Evolutionary conservation across 2,797 vertebrate genomes (phyloP), one percentile per base, ranked within the genome.

Genomic region (Cyprinella venusta): DNA sequence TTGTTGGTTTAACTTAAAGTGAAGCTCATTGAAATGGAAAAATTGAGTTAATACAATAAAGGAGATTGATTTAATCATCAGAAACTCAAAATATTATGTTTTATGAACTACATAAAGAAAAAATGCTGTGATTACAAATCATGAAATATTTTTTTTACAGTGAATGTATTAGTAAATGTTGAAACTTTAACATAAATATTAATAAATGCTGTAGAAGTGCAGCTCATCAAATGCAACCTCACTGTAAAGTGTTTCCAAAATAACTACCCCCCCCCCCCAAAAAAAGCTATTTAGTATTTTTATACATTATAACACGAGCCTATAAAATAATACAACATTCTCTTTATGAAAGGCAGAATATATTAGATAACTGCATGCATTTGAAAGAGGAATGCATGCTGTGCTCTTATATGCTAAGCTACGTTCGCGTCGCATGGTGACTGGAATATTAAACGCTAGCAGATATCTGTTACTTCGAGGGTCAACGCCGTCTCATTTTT

Each of bases 401-500:
- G n/a, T 9, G 15, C 74, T 76, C 38, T 61, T 19, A 2, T 36
- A 67, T 10, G 33, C 64, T 67, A 33, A 71, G 1, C 16, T 64
- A 77, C 5, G 15, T 13, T 77, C 6, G 13, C 4, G 18, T 33
- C 3, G 19, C 38, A 40, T 24, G 65, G 33, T 74, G 33, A 52
- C 42, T 8, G 24, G 42, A 75, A 76, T 61, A 71, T 74, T 26
- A 76, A 21, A 65, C 10, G 36, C 30, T 64, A 54, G 1, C 33
- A 79, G 19, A 75, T 72, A 8, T 81, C 24, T 67, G 45, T 50
- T 56, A 45, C 33, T 61, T 21, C 33, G 13, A 61, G 68, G 69
- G 26, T 48, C 78, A 52, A 18, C 64, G 10, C 52, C 1, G 26
- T 52, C n/a, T 81, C n/a, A 78, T 79, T 54, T 52, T 71, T 52